Evolutionary conservation across 53 echinoderm and acorn worm species (phyloP).

Genomic region (Holothuria leucospilota): DNA sequence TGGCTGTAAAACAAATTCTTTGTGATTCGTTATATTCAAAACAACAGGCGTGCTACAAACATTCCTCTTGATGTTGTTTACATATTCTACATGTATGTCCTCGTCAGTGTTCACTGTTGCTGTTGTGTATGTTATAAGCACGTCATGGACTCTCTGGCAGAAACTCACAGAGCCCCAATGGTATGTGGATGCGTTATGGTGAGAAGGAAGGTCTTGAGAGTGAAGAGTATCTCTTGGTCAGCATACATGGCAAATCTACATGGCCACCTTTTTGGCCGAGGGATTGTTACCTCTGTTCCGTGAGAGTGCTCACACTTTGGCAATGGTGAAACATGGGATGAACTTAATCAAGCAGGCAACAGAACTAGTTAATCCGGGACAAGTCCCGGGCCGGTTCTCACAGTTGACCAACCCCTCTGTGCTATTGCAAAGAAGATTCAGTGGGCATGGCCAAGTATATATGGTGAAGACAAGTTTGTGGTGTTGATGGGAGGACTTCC

Average conservation of each 20-base stretch:
- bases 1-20: no score
- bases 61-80: no score
- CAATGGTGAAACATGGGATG: conserved; percentile 56
- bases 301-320: conserved; percentile 37
- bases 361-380: conserved; percentile 37
- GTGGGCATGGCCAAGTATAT: conserved; percentile 45
- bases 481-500: conserved; percentile 53
- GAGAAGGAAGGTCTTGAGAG: conserved; percentile 29
- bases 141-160: no score
- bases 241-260: conserved; percentile 44
- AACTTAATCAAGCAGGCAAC: conserved; percentile 27
- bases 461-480: conserved; percentile 51
- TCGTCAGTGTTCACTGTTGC: no score
- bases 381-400: conserved; percentile 52
- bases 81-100: no score
- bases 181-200: no score
- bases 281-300: conserved; percentile 51
- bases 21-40: not conserved
- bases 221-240: conserved; percentile 45
- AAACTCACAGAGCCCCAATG: no score
- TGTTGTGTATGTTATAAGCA: no score
- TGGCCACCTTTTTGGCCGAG: conserved; percentile 38
- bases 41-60: no score
- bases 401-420: conserved; percentile 49
- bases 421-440: conserved; percentile 53